Evolutionary conservation across 2,888 invertebrate genomes (phyloP).

Genomic region (Sarcophaga subvicina): DNA sequence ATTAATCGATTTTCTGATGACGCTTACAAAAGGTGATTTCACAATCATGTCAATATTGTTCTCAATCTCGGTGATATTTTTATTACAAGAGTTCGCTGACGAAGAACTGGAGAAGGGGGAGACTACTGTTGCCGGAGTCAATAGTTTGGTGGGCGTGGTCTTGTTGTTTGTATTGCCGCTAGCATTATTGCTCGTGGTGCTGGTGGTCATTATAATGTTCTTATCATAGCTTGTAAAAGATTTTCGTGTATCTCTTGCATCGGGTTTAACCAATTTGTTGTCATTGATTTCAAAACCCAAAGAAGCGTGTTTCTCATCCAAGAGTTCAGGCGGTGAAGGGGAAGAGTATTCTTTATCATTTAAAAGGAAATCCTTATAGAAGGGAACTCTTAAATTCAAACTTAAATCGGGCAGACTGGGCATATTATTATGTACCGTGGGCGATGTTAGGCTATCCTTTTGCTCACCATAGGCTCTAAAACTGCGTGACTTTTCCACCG

Average conservation of each 20-base stretch:
- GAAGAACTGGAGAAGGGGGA: constrained; percentile 64
- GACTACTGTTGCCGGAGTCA: constrained; percentile 49
- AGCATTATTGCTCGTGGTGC: constrained; percentile 33
- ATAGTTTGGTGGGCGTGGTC: constrained; percentile 60
- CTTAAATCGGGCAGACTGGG: constrained; percentile 80
- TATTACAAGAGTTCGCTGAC: constrained; percentile 61
- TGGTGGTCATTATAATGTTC: constrained; percentile 73
- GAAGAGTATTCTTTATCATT: constrained; percentile 57
- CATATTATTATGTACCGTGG: constrained; percentile 76
- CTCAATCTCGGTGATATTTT: constrained; percentile 78
- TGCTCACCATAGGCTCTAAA: constrained; percentile 84
- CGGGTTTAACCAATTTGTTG: constrained; percentile 76
- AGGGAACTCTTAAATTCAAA: constrained; percentile 75
- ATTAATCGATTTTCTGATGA: constrained; percentile 77
- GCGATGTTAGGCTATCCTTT: constrained; percentile 69
- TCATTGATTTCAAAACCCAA: constrained; percentile 80
- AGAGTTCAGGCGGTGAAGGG: constrained; percentile 61
- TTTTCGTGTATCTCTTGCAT: constrained; percentile 29
- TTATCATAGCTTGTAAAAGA: constrained; percentile 71
- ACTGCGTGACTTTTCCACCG: constrained; percentile 88
- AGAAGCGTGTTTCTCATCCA: constrained; percentile 74
- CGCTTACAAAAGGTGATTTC: constrained; percentile 79
- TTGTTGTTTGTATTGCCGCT: neutral
- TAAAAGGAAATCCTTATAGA: constrained; percentile 72
- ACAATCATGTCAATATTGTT: constrained; percentile 80